A percentile compares a stretch with the other conserved stretches of the same genome.
Evolutionary conservation across 2,888 invertebrate genomes (phyloP).

Genomic region (Chrysopilus asiliformis): DNA sequence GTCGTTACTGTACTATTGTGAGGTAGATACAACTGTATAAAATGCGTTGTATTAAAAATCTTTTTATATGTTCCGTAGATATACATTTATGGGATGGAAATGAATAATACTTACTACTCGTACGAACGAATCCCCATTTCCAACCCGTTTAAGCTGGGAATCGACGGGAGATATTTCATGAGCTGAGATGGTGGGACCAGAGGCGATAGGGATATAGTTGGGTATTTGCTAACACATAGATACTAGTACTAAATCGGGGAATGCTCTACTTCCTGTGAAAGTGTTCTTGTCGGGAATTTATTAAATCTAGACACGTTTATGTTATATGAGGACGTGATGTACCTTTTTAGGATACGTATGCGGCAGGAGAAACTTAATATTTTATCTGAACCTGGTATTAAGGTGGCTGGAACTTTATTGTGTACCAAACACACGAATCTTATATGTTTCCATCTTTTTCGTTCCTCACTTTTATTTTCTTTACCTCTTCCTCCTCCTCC

Average conservation of each 20-base stretch:
- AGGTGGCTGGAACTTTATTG: not conserved
- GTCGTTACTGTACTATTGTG: not conserved
- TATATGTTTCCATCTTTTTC: too few species aligned
- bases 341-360: not conserved
- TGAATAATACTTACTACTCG: too few species aligned
- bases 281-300: constrained; percentile 8
- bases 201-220: not conserved
- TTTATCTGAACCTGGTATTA: not conserved
- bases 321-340: constrained; percentile 12
- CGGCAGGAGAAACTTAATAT: not conserved
- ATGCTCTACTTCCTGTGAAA: too few species aligned
- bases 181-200: not conserved
- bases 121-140: too few species aligned
- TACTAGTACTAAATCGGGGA: not conserved
- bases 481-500: too few species aligned
- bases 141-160: not conserved
- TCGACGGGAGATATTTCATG: not conserved
- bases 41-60: not conserved
- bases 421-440: not conserved
- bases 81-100: too few species aligned
- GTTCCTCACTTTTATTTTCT: not conserved
- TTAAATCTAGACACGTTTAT: constrained; percentile 13
- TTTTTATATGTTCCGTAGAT: too few species aligned
- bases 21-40: not conserved
- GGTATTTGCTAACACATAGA: not conserved